phyloP scores from a whole-genome alignment of 2,888 invertebrate species.

The Bimastos eiseni region DNA sequence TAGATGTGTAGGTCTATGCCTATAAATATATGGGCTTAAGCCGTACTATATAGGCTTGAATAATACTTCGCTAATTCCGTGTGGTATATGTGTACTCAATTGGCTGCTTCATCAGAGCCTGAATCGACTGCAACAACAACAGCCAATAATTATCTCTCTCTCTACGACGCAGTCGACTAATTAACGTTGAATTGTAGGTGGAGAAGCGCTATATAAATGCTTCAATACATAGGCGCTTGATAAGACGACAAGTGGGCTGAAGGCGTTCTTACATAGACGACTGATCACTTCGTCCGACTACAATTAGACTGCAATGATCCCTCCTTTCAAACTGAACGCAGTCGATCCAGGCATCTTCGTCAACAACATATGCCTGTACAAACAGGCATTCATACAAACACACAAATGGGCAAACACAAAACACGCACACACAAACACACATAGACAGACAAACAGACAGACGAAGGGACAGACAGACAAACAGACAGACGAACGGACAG shows the following conservation, averaged over 20 bases:
- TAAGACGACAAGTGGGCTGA: too few species aligned
- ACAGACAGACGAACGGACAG: neutral
- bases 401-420: neutral
- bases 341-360: neutral
- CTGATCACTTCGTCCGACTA: neutral
- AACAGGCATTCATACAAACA: neutral
- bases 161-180: neutral
- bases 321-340: neutral
- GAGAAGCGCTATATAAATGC: neutral
- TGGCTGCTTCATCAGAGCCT: neutral
- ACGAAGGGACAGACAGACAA: neutral
- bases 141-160: neutral
- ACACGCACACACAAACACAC: neutral
- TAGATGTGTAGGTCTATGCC: too few species aligned
- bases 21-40: too few species aligned
- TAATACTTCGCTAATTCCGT: neutral
- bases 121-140: neutral
- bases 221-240: neutral
- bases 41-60: too few species aligned
- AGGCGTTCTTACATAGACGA: too few species aligned
- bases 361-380: neutral
- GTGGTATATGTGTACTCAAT: too few species aligned
- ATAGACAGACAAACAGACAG: too few species aligned
- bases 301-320: neutral
- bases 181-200: neutral